phyloP scores from a whole-genome alignment of 2,113 vertebrate genomes.

The Brevimyrus niger region DNA sequence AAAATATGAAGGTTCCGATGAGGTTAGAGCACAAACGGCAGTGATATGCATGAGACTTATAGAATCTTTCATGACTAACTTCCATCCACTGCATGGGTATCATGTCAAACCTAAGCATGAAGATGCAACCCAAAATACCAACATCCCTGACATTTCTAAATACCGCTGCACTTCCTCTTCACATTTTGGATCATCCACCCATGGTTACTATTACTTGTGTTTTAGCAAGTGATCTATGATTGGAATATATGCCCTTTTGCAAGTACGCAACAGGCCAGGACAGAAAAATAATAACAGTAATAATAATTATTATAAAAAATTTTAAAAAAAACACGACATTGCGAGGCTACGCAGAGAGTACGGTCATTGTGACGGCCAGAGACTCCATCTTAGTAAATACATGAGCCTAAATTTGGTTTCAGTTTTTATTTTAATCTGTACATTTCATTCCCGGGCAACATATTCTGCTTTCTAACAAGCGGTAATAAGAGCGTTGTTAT shows the following conservation, averaged over 20 bases:
- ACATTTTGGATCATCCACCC: background rate
- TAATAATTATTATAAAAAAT: too few species aligned
- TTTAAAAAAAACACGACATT: background rate
- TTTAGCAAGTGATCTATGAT: conserved; percentile 4
- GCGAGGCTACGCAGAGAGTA: background rate
- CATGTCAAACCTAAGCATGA: background rate
- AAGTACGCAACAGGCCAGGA: background rate
- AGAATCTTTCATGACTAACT: background rate
- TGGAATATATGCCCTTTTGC: background rate
- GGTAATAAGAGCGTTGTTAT: background rate
- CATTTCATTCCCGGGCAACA: background rate
- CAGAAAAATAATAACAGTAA: background rate
- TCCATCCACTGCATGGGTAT: background rate
- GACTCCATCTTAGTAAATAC: background rate
- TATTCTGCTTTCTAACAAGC: background rate
- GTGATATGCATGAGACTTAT: background rate
- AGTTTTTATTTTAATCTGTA: background rate
- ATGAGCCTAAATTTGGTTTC: background rate
- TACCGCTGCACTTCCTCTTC: background rate
- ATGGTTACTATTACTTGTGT: conserved; percentile 1
- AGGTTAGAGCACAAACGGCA: background rate
- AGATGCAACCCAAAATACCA: background rate
- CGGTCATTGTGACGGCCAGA: background rate
- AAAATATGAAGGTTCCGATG: background rate
- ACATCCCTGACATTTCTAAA: background rate